A percentile compares a stretch with the other conserved stretches of the same genome.
Conservation (phyloP, 2,797 vertebrate genomes). For the Crypturellus tataupa region DNA sequence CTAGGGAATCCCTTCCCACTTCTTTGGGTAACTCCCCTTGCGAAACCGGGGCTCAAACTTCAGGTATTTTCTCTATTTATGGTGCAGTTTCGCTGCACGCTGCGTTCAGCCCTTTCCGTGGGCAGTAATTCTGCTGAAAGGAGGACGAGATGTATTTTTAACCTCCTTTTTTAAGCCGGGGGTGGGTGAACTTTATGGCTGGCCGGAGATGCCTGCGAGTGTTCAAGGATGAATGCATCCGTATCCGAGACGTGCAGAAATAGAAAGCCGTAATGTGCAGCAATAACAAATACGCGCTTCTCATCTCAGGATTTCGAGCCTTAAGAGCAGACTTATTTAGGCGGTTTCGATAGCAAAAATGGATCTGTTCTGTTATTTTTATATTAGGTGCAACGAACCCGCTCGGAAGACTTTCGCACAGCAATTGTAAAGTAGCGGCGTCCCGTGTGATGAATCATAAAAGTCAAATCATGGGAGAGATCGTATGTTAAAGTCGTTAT, state of each 20-base stretch:
- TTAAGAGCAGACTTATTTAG: accelerated
- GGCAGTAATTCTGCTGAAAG: not conserved
- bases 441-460: not conserved
- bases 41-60: not conserved
- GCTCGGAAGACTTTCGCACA: not conserved
- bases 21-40: not conserved
- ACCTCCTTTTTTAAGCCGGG: constrained; percentile 24
- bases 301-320: not conserved
- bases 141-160: not conserved
- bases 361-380: not conserved
- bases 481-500: accelerated
- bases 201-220: not conserved
- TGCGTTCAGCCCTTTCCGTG: not conserved
- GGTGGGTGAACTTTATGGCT: not conserved
- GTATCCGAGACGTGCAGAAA: not conserved
- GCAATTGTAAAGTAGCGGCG: too few species aligned
- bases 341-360: accelerated
- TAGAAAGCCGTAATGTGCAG: not conserved
- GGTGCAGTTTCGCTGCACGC: not conserved
- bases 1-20: not conserved
- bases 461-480: not conserved
- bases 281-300: not conserved
- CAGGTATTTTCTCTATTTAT: constrained; percentile 50
- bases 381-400: too few species aligned
- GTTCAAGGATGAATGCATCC: not conserved